Base-by-base conservation (phyloP, 2,797 vertebrate species). In the Halcyon leucocephala region DNA sequence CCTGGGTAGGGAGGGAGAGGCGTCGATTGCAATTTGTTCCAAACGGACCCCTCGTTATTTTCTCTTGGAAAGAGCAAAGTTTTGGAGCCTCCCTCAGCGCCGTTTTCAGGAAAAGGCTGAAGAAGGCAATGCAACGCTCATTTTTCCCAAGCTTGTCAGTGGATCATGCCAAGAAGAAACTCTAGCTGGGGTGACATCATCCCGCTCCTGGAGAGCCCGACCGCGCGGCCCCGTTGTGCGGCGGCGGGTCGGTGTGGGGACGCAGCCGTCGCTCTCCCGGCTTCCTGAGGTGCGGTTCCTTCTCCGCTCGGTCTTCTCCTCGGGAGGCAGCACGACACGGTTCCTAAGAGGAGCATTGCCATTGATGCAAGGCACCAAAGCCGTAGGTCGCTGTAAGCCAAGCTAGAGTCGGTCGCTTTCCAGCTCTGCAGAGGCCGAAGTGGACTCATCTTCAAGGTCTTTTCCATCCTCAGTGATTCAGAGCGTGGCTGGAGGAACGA, bases 321-420 rank as follows among this genome's bases (percentile, higher is more conserved):
- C 22, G 2, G 60, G 33, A 31, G 19, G 9, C 62, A 33, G n/a
- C 13, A n/a, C 28, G 4, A 20, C 24, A 4, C 9, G 2, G 2
- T 28, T 49, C 66, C 52, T 29, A 2, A 13, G 28, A 25, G n/a
- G 42, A 62, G 4, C 31, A 2, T 1, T 15, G n/a, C 35, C 44
- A 0, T 70, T 54, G 31, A 35, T 28, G 8, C 9, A 4, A 28
- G 41, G 14, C 41, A 11, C n/a, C 42, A 39, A 44, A 26, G 17
- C 29, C 1, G 3, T 3, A 7, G 41, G 11, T 18, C 5, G 2
- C 51, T 14, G 0, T 37, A 16, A 48, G 14, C 18, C 55, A 18
- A 12, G 25, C 24, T 16, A 17, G 15, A 4, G 18, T 29, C 26
- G 14, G 18, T 13, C 14, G 35, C 51, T 19, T 25, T 22, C 51